Percentiles rank a stretch among this genome's conserved stretches.
Evolutionary conservation across 2,888 invertebrate species (phyloP).

Genomic region (Aphidoletes aphidimyza): DNA sequence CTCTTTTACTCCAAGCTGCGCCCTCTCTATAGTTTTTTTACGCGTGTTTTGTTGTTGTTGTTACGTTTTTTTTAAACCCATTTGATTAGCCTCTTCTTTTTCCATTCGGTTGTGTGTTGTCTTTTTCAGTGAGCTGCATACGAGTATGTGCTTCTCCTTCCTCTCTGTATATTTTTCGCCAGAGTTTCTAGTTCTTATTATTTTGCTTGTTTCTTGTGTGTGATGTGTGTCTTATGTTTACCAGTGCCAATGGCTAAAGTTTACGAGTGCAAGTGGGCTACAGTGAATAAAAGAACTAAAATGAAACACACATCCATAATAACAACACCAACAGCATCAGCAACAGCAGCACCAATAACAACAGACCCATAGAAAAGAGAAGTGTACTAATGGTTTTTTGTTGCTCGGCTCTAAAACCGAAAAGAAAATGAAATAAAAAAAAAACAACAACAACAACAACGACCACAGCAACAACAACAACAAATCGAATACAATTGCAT

Average conservation of each 20-base stretch:
- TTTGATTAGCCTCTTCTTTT: conserved; percentile 46
- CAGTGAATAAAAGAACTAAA: neutral
- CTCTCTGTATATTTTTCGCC: neutral
- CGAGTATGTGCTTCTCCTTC: neutral
- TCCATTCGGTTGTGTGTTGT: neutral
- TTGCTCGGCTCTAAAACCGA: neutral
- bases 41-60: neutral
- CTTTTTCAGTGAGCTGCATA: neutral
- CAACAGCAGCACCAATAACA: neutral
- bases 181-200: conserved; percentile 40
- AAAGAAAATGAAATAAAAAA: too few species aligned
- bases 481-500: conserved; percentile 48
- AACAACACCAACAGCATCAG: neutral
- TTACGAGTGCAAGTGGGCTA: conserved; percentile 51
- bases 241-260: conserved; percentile 51
- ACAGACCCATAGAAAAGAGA: conserved; percentile 32
- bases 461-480: too few species aligned
- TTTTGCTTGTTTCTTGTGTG: neutral
- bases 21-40: conserved; percentile 14
- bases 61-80: neutral
- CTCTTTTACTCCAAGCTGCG: conserved; percentile 34
- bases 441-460: too few species aligned
- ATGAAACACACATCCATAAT: neutral
- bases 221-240: conserved; percentile 42
- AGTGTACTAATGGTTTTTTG: conserved; percentile 41